Evolutionary conservation across 2,113 vertebrate species (phyloP), one percentile per base, ranked within the genome.

Genomic region (Myiozetetes cayanensis): DNA sequence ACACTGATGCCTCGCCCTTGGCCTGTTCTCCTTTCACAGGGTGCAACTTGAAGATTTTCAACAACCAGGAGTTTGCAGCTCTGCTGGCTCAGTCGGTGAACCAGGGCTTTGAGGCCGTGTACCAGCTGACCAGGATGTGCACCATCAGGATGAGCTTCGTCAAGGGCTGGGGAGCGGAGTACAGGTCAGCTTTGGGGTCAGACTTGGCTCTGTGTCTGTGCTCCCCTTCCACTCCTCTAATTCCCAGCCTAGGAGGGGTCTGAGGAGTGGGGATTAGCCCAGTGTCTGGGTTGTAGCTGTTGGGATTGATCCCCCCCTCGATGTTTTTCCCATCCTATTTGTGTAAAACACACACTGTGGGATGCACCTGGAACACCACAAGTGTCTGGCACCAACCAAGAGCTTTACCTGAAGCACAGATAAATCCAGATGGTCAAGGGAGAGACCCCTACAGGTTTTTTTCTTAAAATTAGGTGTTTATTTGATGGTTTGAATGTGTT

Each of bases 141-240:
- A 99, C 99, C 37, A 99, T 99, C 79, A 98, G 99, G 15, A 99
- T 99, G 99, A 99, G 99, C 98, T 99, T 99, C 7, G 99, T 99
- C 91, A 99, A 99, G 90, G 99, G 99, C 94, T 99, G 99, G 99
- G 99, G 99, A 73, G 99, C 99, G 0, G 99, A 99, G 85, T 99
- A 99, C 98, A 98, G 98, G 98, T 98, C 23, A 92, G n/a, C 39
- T 14, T 6, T 50, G 9, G 12, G 4, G 8, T 3, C 14, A 2
- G 16, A 5, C 56, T 3, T 7, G 15, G 25, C 47, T 31, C 72
- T 30, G 5, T 27, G 55, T 33, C 28, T 21, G 28, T 65, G 43
- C 43, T 46, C 55, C 21, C 37, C 1, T 24, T 22, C 58, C 24
- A 0, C 46, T 21, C 66, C 67, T 19, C 6, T 2, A 0, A 3